Percentiles rank a stretch among this genome's conserved stretches.
Conservation (phyloP, 2,888 invertebrate genomes). For the Augiades crinisus region DNA sequence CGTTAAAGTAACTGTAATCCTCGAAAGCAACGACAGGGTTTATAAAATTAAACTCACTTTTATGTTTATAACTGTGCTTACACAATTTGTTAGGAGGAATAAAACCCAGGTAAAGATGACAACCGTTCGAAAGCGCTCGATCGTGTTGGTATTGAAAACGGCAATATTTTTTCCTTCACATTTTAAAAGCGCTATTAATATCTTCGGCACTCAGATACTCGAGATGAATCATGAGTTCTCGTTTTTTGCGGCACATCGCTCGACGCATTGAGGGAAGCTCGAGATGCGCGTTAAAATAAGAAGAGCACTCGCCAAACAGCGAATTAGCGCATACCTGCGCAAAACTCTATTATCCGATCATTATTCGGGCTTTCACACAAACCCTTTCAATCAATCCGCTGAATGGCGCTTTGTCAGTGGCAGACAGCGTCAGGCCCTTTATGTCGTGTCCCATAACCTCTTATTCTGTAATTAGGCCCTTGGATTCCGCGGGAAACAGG, state of each 20-base stretch:
- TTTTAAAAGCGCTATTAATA: slow-evolving; percentile 13
- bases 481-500: slow-evolving; percentile 58
- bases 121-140: too few species aligned
- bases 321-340: slow-evolving; percentile 46
- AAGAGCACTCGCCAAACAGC: slow-evolving; percentile 7
- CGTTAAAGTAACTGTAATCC: slow-evolving; percentile 33
- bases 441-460: slow-evolving; percentile 49
- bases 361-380: slow-evolving; percentile 47
- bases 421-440: slow-evolving; percentile 55
- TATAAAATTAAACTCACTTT: too few species aligned
- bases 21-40: too few species aligned
- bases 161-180: slow-evolving; percentile 5
- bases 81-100: too few species aligned
- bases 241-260: background rate
- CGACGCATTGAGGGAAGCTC: slow-evolving; percentile 8
- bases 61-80: too few species aligned
- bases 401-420: slow-evolving; percentile 68
- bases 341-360: slow-evolving; percentile 54
- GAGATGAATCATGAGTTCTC: slow-evolving; percentile 15
- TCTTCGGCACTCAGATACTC: slow-evolving; percentile 6
- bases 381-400: slow-evolving; percentile 68
- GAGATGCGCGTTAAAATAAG: slow-evolving; percentile 13
- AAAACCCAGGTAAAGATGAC: too few species aligned
- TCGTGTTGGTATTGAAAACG: slow-evolving; percentile 11
- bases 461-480: slow-evolving; percentile 67